A percentile compares a stretch with the other conserved stretches of the same genome.
phyloP scores from a whole-genome alignment of 1,140 invertebrate genomes.

The Pogonus chalceus region DNA sequence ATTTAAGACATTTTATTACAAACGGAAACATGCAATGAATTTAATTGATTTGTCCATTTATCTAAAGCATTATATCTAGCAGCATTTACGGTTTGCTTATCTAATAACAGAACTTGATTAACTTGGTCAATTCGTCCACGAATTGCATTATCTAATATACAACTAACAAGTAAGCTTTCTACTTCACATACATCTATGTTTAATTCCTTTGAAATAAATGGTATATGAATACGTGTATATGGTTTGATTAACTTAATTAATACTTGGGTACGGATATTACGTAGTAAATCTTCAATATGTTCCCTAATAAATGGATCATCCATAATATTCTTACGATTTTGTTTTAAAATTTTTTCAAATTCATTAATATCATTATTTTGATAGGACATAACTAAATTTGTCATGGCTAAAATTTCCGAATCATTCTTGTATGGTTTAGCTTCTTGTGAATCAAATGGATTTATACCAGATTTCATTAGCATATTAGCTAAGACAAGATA shows the following conservation, averaged over 20 bases:
- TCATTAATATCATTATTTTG: conserved; percentile 99
- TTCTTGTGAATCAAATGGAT: conserved; percentile 99
- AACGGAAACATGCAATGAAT: conserved; percentile 78
- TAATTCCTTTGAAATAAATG: conserved; percentile 94
- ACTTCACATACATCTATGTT: conserved; percentile 96
- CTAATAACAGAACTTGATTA: conserved; percentile 87
- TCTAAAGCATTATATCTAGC: conserved; percentile 83
- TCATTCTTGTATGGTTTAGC: conserved; percentile 99
- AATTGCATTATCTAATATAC: conserved; percentile 97
- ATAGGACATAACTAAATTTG: conserved; percentile 95
- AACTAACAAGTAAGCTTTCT: conserved; percentile 94
- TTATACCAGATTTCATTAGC: conserved; percentile 99
- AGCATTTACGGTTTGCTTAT: conserved; percentile 68
- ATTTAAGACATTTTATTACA: conserved; percentile 76
- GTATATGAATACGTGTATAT: conserved; percentile 96
- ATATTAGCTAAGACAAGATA: conserved; percentile 98
- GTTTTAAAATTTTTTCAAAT: conserved; percentile 93
- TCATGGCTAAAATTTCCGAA: conserved; percentile 99
- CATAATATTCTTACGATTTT: conserved; percentile 96
- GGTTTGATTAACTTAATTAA: conserved; percentile 96
- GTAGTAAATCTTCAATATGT: conserved; percentile 95
- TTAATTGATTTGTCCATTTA: conserved; percentile 90
- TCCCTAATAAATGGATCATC: conserved; percentile 98
- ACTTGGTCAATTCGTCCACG: conserved; percentile 94
- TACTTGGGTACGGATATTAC: conserved; percentile 97